Percentiles rank a stretch among this genome's conserved stretches.
phyloP scores from a whole-genome alignment of 1,140 invertebrate species.

The Stegodyphus dumicola region DNA sequence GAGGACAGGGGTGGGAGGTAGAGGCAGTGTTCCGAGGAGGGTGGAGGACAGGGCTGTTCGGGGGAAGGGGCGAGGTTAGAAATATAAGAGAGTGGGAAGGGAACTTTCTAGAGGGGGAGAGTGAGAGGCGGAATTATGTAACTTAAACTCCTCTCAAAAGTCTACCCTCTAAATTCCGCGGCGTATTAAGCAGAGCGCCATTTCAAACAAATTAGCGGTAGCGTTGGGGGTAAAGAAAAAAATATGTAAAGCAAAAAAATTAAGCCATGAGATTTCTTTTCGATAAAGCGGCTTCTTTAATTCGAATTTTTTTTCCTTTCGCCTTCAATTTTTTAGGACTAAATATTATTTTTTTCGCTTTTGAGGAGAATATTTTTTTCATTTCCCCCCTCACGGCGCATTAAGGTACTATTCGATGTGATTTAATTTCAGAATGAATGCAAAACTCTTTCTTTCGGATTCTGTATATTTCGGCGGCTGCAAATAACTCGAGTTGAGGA shows the following conservation, averaged over 20 bases:
- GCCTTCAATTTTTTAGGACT: neutral
- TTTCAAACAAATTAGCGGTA: slow-evolving; percentile 59
- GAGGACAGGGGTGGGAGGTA: neutral
- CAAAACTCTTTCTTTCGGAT: too few species aligned
- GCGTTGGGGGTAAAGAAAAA: slow-evolving; percentile 14
- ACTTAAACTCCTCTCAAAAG: slow-evolving; percentile 39
- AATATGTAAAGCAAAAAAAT: neutral
- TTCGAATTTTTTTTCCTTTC: neutral
- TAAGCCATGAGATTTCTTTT: neutral
- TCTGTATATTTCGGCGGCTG: too few species aligned
- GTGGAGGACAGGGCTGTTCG: neutral
- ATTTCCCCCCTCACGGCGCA: too few species aligned
- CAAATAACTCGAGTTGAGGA: too few species aligned
- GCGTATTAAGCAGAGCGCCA: slow-evolving; percentile 43
- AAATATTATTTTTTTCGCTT: neutral
- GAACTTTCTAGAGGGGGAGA: neutral
- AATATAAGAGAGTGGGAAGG: too few species aligned
- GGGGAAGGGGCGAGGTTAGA: neutral
- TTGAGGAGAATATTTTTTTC: neutral
- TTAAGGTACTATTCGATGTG: too few species aligned
- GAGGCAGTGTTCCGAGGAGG: neutral
- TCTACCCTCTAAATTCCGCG: neutral
- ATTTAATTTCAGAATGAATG: too few species aligned
- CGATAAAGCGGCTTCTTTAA: neutral
- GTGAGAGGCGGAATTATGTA: slow-evolving; percentile 31